phyloP scores from a whole-genome alignment of 2,888 invertebrate species.

The Hydroisotoma schaefferi region DNA sequence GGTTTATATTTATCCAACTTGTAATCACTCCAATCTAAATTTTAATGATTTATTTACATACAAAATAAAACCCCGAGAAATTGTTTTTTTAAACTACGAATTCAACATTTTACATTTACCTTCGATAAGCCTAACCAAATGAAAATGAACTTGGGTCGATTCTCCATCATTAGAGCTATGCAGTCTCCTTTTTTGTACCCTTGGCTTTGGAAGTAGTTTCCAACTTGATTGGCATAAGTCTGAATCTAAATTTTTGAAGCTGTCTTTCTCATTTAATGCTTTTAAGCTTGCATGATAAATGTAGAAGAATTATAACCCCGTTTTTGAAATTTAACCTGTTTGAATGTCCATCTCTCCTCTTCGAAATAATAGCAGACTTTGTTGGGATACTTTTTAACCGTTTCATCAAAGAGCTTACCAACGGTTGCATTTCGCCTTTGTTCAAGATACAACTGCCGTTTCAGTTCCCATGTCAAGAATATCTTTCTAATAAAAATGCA shows the following conservation, averaged over 20 bases:
- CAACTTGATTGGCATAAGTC: slow-evolving; percentile 77
- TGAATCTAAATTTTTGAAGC: slow-evolving; percentile 63
- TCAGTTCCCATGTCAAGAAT: too few relatives aligned
- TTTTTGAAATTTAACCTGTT: slow-evolving; percentile 60
- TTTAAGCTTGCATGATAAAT: neutral
- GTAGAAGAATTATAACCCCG: neutral
- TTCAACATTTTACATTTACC: slow-evolving; percentile 22
- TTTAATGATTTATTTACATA: neutral
- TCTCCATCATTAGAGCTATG: slow-evolving; percentile 85
- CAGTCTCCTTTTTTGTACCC: slow-evolving; percentile 83
- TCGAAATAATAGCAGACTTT: slow-evolving; percentile 78
- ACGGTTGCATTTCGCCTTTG: slow-evolving; percentile 57
- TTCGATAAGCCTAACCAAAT: slow-evolving; percentile 79
- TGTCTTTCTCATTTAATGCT: too few relatives aligned
- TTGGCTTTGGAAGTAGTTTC: slow-evolving; percentile 70
- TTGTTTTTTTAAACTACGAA: neutral
- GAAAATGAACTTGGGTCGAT: slow-evolving; percentile 84
- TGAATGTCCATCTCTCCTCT: slow-evolving; percentile 78
- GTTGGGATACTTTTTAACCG: slow-evolving; percentile 71
- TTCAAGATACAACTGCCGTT: too few relatives aligned
- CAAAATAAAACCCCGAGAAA: neutral
- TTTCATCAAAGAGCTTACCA: slow-evolving; percentile 72
- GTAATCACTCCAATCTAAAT: slow-evolving; percentile 64
- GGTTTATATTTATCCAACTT: slow-evolving; percentile 90
- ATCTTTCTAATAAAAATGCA: too few relatives aligned